Conservation (phyloP, 1,140 invertebrate genomes). For the Agrypnia vestita region DNA sequence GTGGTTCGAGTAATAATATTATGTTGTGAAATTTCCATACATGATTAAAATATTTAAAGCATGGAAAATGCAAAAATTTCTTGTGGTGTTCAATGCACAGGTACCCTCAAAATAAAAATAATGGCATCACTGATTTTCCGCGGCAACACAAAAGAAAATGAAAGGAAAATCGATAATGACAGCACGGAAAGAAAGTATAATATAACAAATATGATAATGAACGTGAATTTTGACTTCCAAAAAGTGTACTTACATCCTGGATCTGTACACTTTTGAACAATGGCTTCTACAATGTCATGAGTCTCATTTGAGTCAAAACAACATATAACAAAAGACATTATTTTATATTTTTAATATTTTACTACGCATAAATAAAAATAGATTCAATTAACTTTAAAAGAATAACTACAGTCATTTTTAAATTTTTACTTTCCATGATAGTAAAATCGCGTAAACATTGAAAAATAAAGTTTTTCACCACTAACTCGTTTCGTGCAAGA, state of each 20-base stretch:
- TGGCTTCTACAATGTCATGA: slow-evolving; percentile 81
- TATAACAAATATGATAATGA: not conserved
- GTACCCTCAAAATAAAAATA: slow-evolving; percentile 8
- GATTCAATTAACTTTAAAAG: too few relatives aligned
- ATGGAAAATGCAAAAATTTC: too few relatives aligned
- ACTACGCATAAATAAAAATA: too few relatives aligned
- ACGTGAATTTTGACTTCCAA: not conserved
- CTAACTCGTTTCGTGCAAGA: too few relatives aligned
- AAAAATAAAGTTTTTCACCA: too few relatives aligned
- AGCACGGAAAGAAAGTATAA: not conserved
- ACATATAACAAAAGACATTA: slow-evolving; percentile 83
- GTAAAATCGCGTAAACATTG: too few relatives aligned
- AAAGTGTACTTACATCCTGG: slow-evolving; percentile 82
- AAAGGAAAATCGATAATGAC: slow-evolving; percentile 45
- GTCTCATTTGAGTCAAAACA: slow-evolving; percentile 83
- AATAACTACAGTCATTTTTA: too few relatives aligned
- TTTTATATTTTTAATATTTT: slow-evolving; percentile 21
- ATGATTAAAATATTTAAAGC: too few relatives aligned
- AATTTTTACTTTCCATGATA: too few relatives aligned
- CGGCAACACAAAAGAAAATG: slow-evolving; percentile 47
- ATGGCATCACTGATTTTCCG: slow-evolving; percentile 43
- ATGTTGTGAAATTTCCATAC: too few relatives aligned
- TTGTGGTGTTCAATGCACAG: not conserved
- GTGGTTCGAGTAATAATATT: too few relatives aligned
- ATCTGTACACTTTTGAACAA: slow-evolving; percentile 85